Evolutionary conservation across 2,888 invertebrate species (phyloP).

Genomic region (Nectonema munidae): DNA sequence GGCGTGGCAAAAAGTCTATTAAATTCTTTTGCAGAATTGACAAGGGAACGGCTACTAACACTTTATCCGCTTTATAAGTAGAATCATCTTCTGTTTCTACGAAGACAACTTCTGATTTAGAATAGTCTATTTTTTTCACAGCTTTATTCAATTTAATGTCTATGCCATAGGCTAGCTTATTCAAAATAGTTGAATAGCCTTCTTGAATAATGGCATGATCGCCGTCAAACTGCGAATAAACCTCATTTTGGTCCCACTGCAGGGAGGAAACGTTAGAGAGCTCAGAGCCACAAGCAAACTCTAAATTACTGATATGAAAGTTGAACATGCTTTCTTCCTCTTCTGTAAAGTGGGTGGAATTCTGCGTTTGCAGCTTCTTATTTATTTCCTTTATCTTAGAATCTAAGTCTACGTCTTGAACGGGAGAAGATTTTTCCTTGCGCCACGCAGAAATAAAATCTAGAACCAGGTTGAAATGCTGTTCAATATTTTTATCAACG

Average conservation of each 20-base stretch:
- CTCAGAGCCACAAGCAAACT: conserved; percentile 25
- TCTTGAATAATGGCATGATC: conserved; percentile 23
- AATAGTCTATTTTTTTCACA: too few relatives aligned
- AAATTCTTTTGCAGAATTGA: conserved; percentile 22
- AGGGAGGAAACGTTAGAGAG: conserved; percentile 22
- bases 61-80: too few relatives aligned
- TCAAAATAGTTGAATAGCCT: conserved; percentile 22
- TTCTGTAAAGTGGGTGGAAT: conserved; percentile 21
- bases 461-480: conserved; percentile 24
- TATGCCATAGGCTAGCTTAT: conserved; percentile 22
- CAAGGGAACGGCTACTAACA: conserved; percentile 25
- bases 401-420: neutral
- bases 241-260: conserved; percentile 27
- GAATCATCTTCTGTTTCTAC: too few relatives aligned
- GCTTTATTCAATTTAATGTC: conserved; percentile 22
- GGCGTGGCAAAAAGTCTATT: conserved; percentile 23
- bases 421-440: conserved; percentile 17
- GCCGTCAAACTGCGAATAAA: conserved; percentile 26
- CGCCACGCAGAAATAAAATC: conserved; percentile 24
- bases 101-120: too few relatives aligned
- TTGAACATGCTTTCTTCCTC: conserved; percentile 24
- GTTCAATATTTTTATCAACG: conserved; percentile 22
- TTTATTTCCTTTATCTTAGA: conserved; percentile 22
- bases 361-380: conserved; percentile 22
- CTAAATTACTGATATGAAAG: conserved; percentile 26